Conservation (phyloP, 2,113 vertebrate genomes). For the Rhinolophus ferrumequinum region DNA sequence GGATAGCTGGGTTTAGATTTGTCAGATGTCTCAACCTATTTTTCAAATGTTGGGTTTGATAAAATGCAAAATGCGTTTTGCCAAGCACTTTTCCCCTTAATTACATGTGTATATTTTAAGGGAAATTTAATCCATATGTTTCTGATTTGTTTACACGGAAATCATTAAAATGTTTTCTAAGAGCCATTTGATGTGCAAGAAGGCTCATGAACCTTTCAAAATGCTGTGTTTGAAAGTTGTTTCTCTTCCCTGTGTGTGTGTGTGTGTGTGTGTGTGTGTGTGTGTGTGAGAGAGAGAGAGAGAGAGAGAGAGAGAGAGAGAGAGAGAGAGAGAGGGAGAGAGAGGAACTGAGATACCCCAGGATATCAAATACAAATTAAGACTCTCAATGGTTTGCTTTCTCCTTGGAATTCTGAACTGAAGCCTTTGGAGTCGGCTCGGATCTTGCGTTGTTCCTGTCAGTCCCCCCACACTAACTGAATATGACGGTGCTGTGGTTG, state of each 20-base stretch:
- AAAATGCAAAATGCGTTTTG: slow-evolving; percentile 70
- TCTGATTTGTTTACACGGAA: slow-evolving; percentile 75
- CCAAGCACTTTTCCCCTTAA: slow-evolving; percentile 75
- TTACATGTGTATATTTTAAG: slow-evolving; percentile 78
- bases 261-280: not conserved
- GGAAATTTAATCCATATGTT: slow-evolving; percentile 80
- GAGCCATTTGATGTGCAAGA: slow-evolving; percentile 71
- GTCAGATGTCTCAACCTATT: slow-evolving; percentile 70
- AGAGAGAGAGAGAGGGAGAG: not conserved
- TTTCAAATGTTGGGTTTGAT: slow-evolving; percentile 73
- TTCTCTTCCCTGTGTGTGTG: not conserved
- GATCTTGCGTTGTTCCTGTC: not conserved
- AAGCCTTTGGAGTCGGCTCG: not conserved
- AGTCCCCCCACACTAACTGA: not conserved
- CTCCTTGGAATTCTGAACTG: not conserved
- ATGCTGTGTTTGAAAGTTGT: slow-evolving; percentile 42
- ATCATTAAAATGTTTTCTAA: slow-evolving; percentile 75
- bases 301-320: not conserved
- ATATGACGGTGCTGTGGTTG: not conserved
- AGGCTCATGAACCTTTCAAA: slow-evolving; percentile 61
- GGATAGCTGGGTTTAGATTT: slow-evolving; percentile 27
- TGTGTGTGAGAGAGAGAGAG: not conserved
- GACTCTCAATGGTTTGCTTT: slow-evolving; percentile 9
- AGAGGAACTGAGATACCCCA: not conserved
- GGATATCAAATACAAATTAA: slow-evolving; percentile 19